Conservation (phyloP, 2,797 vertebrate genomes). For the Echiichthys vipera region DNA sequence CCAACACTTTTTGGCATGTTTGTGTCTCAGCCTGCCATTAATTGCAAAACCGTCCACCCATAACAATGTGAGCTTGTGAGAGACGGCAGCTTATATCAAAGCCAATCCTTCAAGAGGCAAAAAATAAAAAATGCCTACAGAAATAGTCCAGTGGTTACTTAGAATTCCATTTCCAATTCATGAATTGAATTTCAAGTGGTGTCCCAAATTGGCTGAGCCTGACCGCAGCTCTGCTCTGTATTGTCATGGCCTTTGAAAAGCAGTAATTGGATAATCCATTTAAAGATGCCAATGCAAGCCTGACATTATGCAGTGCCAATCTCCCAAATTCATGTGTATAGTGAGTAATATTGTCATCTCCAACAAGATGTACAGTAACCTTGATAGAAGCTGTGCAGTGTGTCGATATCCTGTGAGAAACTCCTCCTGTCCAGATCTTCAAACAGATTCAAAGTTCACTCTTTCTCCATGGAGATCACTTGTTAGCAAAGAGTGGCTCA, state of each 20-base stretch:
- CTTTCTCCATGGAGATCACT: constrained; percentile 17
- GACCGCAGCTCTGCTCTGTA: constrained; percentile 18
- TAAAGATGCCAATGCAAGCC: constrained; percentile 35
- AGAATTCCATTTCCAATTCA: constrained; percentile 49
- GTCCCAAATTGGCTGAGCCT: constrained; percentile 35
- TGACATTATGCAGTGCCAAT: constrained; percentile 16
- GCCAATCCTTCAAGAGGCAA: constrained; percentile 3
- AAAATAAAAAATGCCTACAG: not conserved
- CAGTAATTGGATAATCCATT: constrained; percentile 62
- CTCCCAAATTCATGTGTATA: not conserved
- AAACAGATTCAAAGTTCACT: constrained; percentile 7
- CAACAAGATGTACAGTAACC: constrained; percentile 9
- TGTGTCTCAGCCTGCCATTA: constrained; percentile 67
- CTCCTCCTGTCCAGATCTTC: not conserved
- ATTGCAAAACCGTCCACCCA: constrained; percentile 63
- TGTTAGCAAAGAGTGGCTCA: constrained; percentile 24
- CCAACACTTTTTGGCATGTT: constrained; percentile 59
- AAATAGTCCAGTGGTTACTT: constrained; percentile 35
- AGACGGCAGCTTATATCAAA: constrained; percentile 44
- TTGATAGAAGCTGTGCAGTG: not conserved
- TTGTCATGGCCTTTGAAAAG: constrained; percentile 39
- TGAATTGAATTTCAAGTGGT: constrained; percentile 58
- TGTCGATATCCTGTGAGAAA: constrained; percentile 3
- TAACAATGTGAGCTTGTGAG: constrained; percentile 56
- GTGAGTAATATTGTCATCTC: constrained; percentile 23